A percentile compares a stretch with the other conserved stretches of the same genome.
Evolutionary conservation across 2,113 vertebrate species (phyloP).

Genomic region (crab-eating macaque (Macaca fascicularis)): DNA sequence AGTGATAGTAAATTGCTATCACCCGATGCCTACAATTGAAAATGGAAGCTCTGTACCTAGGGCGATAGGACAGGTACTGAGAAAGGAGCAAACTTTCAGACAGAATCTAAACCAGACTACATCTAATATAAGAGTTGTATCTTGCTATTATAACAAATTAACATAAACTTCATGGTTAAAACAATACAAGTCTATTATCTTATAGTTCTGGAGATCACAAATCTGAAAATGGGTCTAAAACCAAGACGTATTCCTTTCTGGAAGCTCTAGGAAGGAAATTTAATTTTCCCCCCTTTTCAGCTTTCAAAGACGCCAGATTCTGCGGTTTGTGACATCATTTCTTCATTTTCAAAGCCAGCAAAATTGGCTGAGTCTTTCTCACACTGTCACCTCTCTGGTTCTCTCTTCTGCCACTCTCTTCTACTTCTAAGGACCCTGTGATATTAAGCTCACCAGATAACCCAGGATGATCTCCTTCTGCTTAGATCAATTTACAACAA

Average conservation of each 20-base stretch:
- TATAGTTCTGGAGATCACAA: neutral
- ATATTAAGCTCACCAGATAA: neutral
- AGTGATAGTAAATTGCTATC: neutral
- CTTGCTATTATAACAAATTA: neutral
- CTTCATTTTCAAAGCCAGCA: neutral
- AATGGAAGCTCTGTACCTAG: neutral
- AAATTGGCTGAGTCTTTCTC: neutral
- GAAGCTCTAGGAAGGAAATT: neutral
- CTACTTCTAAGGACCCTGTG: neutral
- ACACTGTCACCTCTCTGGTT: neutral
- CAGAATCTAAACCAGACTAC: neutral
- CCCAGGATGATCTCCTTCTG: neutral
- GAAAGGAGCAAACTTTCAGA: neutral
- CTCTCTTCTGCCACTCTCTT: neutral
- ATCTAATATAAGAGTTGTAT: neutral
- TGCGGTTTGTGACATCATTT: neutral
- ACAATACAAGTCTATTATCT: neutral
- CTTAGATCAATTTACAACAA: neutral
- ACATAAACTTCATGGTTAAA: neutral
- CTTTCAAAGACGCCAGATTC: neutral
- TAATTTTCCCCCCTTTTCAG: neutral
- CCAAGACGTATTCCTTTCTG: neutral
- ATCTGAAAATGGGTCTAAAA: neutral
- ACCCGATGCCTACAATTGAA: neutral
- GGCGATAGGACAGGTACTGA: neutral